Percentiles rank a stretch among this genome's conserved stretches.
These are phyloP conservation scores for Limenitis camilla DNA, from an alignment of 2,888 invertebrate genomes.

Conservation along the genomic window DNA sequence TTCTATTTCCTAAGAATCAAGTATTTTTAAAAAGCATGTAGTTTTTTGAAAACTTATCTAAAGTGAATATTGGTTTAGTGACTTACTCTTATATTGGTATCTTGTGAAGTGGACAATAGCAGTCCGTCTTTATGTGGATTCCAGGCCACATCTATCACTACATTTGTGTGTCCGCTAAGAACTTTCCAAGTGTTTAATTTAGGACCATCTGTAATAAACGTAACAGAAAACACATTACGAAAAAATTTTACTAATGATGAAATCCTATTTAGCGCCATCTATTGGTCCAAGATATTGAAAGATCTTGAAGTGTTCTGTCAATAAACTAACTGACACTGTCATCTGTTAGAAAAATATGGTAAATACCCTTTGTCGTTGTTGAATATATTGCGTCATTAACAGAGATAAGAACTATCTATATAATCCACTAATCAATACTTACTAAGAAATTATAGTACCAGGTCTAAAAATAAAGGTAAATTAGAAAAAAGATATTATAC, in stretches of 20 bases:
- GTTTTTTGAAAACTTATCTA: not conserved
- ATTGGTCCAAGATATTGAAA: no score
- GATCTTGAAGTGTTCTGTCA: no score
- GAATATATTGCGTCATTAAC: no score
- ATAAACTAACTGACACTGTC: no score
- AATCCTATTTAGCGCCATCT: not conserved
- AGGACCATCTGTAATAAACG: constrained; percentile 36
- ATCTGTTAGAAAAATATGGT: not conserved
- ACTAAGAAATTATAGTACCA: no score
- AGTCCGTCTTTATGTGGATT: constrained; percentile 78
- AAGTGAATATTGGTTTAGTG: not conserved
- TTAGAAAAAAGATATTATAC: no score
- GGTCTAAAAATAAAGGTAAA: no score
- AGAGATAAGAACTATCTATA: no score
- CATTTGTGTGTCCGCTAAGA: constrained; percentile 66
- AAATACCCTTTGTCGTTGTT: no score
- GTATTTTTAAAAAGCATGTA: no score
- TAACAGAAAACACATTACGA: not conserved
- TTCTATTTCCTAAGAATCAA: no score
- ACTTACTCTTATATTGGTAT: constrained; percentile 79
- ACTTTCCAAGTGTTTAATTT: constrained; percentile 44
- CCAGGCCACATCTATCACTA: constrained; percentile 78
- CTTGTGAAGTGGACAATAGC: constrained; percentile 81
- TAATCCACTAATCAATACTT: no score
- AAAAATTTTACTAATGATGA: not conserved